A percentile compares a stretch with the other conserved stretches of the same genome.
These are phyloP conservation scores for Corythornis madagascariensis DNA, from an alignment of 2,113 vertebrate genomes.

Conservation along the genomic window DNA sequence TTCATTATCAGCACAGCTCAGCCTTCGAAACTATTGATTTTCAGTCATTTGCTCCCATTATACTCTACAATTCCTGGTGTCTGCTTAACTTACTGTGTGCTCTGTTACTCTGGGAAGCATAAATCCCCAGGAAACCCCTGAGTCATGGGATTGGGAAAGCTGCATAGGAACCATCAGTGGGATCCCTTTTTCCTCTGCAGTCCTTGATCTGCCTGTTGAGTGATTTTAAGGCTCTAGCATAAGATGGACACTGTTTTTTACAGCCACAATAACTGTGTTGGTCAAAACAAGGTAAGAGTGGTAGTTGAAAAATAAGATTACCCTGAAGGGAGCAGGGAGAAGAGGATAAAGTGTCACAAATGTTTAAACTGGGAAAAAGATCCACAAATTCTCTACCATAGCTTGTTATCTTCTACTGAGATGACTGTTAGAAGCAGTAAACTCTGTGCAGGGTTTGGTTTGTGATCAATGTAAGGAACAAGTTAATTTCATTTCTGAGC, in stretches of 20 bases:
- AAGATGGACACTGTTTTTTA: not conserved
- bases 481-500: not conserved
- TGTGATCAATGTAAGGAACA: not conserved
- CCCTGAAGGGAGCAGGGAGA: not conserved
- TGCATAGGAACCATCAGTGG: not conserved
- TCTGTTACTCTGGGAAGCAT: not conserved
- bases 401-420: not conserved
- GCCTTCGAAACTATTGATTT: slow-evolving; percentile 66
- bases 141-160: not conserved
- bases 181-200: not conserved
- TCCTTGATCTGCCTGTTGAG: not conserved
- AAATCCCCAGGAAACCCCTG: slow-evolving; percentile 13
- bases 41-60: slow-evolving; percentile 65
- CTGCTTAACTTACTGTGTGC: slow-evolving; percentile 54
- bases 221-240: not conserved
- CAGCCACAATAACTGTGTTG: not conserved
- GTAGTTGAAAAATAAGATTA: not conserved
- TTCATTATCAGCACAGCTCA: slow-evolving; percentile 71
- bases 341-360: not conserved
- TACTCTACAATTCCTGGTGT: slow-evolving; percentile 58
- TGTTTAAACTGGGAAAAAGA: not conserved
- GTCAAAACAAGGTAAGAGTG: not conserved
- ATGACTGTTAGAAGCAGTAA: not conserved
- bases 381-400: not conserved
- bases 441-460: not conserved